Evolutionary conservation across 1,140 invertebrate genomes (phyloP), one percentile per base, ranked within the genome.

Genomic region (Stenopsyche tienmushanensis): DNA sequence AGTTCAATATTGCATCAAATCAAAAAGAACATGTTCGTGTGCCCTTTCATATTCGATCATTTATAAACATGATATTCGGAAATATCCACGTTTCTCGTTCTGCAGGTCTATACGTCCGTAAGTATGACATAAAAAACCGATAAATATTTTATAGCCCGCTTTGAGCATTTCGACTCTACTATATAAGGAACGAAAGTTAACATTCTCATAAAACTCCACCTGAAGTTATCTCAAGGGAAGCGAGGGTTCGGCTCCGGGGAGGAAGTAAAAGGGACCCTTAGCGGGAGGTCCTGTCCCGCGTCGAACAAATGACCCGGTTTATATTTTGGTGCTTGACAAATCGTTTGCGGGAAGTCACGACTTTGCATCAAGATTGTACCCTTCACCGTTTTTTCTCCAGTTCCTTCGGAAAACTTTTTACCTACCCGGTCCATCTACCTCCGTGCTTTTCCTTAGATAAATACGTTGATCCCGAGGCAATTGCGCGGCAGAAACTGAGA

Each of bases 251-350:
- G 29, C 23, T 60, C 17, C 23, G 18, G 55, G 41, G 34, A 2
- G 18, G 21, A n/a, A 34, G 41, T 24, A 41, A 39, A 62, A 63
- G 29, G 64, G 24, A 53, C 41, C 52, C 59, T 42, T 49, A 47
- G 65, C 34, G 49, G 44, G 49, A 64, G 54, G 39, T 26, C 63
- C 41, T 63, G 66, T 59, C 59, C 62, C 55, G 55, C 15, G 50
- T 47, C 67, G 57, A 69, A 69, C 67, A 69, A 69, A 69, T 69
- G 67, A 66, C 67, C 63, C 67, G 67, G 67, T 69, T 69, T 69
- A 69, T 69, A 66, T 69, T 69, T 65, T 65, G 52, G 58, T 62
- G 42, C 54, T 63, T 69, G 67, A 69, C 67, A 69, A 69, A 69
- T 69, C 67, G 67, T 69, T 66, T 66, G 64, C 67, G 67, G 67